Base-by-base conservation (phyloP, 2,797 vertebrate species). In the Syndactyla subalaris region DNA sequence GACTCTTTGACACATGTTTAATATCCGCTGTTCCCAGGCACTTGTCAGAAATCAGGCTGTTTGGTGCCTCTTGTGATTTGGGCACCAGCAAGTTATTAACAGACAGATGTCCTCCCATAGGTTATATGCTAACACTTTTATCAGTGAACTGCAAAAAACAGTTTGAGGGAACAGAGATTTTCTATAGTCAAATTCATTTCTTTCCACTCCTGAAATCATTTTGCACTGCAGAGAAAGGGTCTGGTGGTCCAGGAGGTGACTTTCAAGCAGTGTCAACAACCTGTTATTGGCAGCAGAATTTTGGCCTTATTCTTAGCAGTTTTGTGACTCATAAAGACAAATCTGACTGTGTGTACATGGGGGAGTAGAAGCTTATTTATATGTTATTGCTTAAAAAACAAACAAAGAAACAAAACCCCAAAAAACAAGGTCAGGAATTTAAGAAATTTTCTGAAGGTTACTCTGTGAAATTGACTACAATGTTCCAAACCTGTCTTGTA, bases 21-120 rank as follows among this genome's bases (percentile, higher is more conserved):
- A 21, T 24, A 88, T 15, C 48, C 0, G 0, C 14, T 68, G 23
- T 46, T 80, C 19, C 24, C 36, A 79, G 45, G 12, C 19, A 55
- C 15, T 45, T 83, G 57, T n/a, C 61, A 91, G 65, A 77, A 88
- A 57, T 43, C 29, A 24, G 19, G 23, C 46, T 62, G 23, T 19
- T 67, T 34, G 17, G 8, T 3, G 6, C 9, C 19, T 73, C 63
- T 59, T 2, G 5, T 55, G 52, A 76, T 63, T 75, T 46, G 24
- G 45, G 30, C 30, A 81, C 14, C 10, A 78, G 24, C 9, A 78
- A 86, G 48, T 57, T 74, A 38, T 12, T 51, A 68, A 65, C 23
- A 20, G 36, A 68, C 1, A 0, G n/a, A 48, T 52, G 26, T 46
- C 12, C 30, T 87, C 41, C 29, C 27, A n/a, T 2, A 75, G 16